phyloP scores from a whole-genome alignment of 2,888 invertebrate genomes.

The Torymus auratus region DNA sequence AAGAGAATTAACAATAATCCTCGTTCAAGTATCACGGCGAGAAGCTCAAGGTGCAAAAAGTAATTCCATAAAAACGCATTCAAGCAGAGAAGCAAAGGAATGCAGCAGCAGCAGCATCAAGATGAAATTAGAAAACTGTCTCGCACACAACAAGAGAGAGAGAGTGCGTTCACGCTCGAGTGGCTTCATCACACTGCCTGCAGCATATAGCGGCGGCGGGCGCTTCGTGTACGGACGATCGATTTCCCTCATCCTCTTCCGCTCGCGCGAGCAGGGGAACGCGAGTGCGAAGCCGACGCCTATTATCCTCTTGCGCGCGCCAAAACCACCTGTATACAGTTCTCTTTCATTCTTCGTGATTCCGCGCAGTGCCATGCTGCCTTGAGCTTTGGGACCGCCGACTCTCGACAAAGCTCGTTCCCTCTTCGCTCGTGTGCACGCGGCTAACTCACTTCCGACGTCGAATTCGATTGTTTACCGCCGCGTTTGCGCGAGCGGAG shows the following conservation, averaged over 20 bases:
- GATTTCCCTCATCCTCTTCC: slow-evolving; percentile 1
- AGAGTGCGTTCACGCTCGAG: no score
- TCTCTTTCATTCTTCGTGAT: no score
- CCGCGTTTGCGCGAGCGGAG: not conserved
- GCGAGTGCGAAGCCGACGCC: not conserved
- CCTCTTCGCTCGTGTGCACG: not conserved
- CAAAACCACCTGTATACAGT: slow-evolving; percentile 28
- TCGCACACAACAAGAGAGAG: no score
- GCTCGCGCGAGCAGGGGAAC: not conserved
- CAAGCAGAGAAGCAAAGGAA: slow-evolving; percentile 2
- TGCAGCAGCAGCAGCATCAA: not conserved
- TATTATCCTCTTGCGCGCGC: slow-evolving; percentile 3
- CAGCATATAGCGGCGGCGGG: no score
- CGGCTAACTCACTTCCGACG: slow-evolving; percentile 38
- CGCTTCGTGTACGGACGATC: not conserved
- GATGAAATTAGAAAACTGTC: slow-evolving; percentile 20
- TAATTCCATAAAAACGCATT: not conserved
- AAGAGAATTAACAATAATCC: no score
- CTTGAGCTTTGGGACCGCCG: no score
- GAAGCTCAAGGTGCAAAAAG: no score
- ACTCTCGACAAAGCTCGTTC: slow-evolving; percentile 2
- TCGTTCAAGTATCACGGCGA: no score
- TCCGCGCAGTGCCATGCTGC: no score
- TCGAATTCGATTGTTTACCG: slow-evolving; percentile 38
- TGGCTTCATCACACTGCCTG: no score